Conservation (phyloP, 30 jellyfish, hydroid and myxozoan genomes). For the Hydractinia symbiolongicarpus region DNA sequence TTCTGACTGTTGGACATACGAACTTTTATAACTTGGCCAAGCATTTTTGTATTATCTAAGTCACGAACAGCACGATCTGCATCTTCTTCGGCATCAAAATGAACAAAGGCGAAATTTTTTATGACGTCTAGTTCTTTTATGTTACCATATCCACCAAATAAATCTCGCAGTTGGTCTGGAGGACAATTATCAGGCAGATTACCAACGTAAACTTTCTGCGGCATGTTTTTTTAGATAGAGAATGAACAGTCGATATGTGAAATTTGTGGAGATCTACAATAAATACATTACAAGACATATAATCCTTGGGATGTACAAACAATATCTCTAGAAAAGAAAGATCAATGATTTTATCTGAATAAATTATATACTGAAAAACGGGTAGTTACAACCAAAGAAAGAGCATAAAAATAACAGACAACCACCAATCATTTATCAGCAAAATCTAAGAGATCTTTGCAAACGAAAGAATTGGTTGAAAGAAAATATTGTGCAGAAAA, state of each 20-base stretch:
- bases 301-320: too few relatives aligned
- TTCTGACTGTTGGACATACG: slow-evolving; percentile 37
- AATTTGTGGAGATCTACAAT: too few relatives aligned
- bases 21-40: slow-evolving; percentile 44
- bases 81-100: slow-evolving; percentile 51
- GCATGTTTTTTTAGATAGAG: slow-evolving; percentile 31
- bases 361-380: too few relatives aligned
- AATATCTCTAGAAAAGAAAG: too few relatives aligned
- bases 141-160: slow-evolving; percentile 53
- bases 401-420: too few relatives aligned
- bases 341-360: too few relatives aligned
- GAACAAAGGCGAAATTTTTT: slow-evolving; percentile 80
- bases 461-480: too few relatives aligned
- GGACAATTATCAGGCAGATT: slow-evolving; percentile 54
- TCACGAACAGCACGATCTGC: slow-evolving; percentile 75
- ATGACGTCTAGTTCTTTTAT: slow-evolving; percentile 52
- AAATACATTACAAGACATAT: too few relatives aligned
- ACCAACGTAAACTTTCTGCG: slow-evolving; percentile 77
- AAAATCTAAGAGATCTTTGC: too few relatives aligned
- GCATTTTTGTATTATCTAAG: slow-evolving; percentile 37
- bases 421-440: too few relatives aligned
- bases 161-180: slow-evolving; percentile 40
- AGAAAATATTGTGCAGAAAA: too few relatives aligned
- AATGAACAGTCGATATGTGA: neutral
- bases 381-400: too few relatives aligned